phyloP scores from a whole-genome alignment of 2,797 vertebrate species.

The Tangara arthus region DNA sequence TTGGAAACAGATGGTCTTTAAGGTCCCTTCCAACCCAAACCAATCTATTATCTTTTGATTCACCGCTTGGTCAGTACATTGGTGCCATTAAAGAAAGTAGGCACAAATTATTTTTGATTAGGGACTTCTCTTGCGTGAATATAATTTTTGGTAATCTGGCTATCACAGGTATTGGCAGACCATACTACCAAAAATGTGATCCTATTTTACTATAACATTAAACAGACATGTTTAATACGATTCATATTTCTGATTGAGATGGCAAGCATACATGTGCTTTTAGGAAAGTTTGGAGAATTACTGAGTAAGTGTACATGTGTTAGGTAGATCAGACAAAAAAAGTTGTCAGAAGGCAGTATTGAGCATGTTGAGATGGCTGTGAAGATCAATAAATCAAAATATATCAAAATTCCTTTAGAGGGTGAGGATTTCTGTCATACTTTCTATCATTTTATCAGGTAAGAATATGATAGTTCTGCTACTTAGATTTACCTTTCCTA shows the following conservation, averaged over 20 bases:
- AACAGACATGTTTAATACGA: not conserved
- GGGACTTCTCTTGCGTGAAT: not conserved
- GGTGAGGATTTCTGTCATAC: not conserved
- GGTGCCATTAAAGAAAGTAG: not conserved
- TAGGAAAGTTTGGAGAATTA: not conserved
- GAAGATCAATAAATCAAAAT: not conserved
- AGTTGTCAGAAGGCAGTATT: not conserved
- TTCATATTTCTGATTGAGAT: not conserved
- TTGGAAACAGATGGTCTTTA: not conserved
- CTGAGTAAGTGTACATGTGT: not conserved
- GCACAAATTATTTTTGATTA: not conserved
- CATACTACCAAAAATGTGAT: not conserved
- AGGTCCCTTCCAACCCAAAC: not conserved
- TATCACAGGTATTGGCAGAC: not conserved
- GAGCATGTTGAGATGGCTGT: not conserved
- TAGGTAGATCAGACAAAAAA: not conserved
- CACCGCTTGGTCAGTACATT: accelerated
- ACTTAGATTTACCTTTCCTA: not conserved
- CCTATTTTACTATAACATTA: not conserved
- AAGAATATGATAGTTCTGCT: not conserved
- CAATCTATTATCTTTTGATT: not conserved
- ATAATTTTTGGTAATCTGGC: not conserved
- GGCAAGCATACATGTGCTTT: not conserved
- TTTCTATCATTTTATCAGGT: not conserved
- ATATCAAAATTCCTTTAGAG: not conserved